Percentiles rank a stretch among this genome's conserved stretches.
Conservation (phyloP, 2,113 vertebrate genomes). For the Acanthisitta chloris region DNA sequence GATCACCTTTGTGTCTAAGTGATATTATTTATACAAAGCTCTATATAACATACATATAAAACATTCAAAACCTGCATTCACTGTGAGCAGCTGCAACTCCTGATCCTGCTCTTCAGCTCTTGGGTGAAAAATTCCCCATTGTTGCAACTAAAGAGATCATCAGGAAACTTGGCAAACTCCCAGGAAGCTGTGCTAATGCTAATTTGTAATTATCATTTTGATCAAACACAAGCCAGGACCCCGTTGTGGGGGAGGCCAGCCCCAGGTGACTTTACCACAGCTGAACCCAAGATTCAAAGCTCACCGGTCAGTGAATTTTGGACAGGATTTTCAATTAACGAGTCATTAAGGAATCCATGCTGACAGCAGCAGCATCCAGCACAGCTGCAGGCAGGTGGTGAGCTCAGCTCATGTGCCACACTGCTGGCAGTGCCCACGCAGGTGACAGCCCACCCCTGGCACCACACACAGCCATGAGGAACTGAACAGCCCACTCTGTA, state of each 20-base stretch:
- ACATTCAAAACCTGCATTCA: background rate
- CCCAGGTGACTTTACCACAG: background rate
- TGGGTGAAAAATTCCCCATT: background rate
- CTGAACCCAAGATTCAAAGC: background rate
- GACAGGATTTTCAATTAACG: background rate
- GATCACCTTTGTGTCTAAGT: background rate
- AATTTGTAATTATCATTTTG: background rate
- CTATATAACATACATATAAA: background rate
- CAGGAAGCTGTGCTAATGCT: background rate
- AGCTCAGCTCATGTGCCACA: background rate
- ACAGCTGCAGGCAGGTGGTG: background rate
- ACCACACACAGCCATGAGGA: background rate
- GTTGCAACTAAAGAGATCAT: background rate
- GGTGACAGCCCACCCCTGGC: background rate
- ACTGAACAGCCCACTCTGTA: accelerated
- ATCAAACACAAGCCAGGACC: background rate
- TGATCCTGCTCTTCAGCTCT: background rate
- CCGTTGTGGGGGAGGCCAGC: background rate
- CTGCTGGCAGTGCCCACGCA: background rate
- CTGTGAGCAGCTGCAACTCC: background rate
- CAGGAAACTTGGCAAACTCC: background rate
- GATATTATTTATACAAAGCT: background rate
- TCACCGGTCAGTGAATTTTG: background rate
- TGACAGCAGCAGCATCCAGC: background rate
- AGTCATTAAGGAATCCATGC: accelerated